Conservation (phyloP, 2,113 vertebrate genomes). For the Saccopteryx bilineata region DNA sequence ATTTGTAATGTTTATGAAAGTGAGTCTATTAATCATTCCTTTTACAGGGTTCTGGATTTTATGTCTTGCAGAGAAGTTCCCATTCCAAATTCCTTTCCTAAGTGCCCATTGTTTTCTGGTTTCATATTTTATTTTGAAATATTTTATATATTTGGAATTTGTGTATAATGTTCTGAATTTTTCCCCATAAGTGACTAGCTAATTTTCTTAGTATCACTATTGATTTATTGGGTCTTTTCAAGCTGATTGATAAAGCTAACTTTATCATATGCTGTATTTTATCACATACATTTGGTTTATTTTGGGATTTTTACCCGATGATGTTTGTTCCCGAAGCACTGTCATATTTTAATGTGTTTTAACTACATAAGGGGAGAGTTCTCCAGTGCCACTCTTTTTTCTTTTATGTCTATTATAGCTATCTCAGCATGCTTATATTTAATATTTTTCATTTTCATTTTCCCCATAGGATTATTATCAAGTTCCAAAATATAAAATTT, state of each 20-base stretch:
- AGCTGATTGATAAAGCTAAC: neutral
- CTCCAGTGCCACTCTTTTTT: neutral
- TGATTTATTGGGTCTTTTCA: neutral
- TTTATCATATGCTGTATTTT: neutral
- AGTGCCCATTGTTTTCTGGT: neutral
- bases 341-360: neutral
- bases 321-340: neutral
- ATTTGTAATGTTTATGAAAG: neutral
- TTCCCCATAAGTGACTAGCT: neutral
- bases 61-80: neutral
- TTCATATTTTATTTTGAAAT: constrained; percentile 20
- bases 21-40: neutral
- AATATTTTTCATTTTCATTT: neutral
- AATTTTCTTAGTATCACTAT: neutral
- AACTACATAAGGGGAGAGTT: neutral
- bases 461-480: neutral
- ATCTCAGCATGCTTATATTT: neutral
- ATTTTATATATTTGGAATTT: neutral
- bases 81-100: neutral
- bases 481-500: neutral
- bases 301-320: neutral
- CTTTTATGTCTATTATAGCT: neutral
- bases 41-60: neutral
- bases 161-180: neutral
- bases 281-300: neutral